Evolutionary conservation across 1,140 invertebrate genomes (phyloP), one percentile per base, ranked within the genome.

Genomic region (Drosophila setifemur): DNA sequence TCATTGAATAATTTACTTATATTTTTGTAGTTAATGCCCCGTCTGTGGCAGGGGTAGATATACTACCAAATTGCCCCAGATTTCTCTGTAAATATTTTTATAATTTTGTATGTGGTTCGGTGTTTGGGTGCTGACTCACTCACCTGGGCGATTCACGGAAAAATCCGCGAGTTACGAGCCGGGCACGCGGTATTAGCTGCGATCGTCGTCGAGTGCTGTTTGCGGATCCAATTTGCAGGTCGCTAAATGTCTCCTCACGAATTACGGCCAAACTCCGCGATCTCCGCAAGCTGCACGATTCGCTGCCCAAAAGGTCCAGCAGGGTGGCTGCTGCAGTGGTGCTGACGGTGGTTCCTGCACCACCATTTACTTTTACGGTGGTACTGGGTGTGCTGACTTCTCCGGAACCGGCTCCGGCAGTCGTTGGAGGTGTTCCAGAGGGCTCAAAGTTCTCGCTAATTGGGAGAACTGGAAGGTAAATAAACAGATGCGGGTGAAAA

Each of bases 221-320:
- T 71, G 93, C 93, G 23, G 88, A 85, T 67, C 91, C 91, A 67
- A 93, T 92, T 89, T 93, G 92, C 71, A 93, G 91, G 75, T 92
- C 93, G 55, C 92, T 93, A 87, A 93, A 94, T 43, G 94, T 93
- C 90, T 95, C 94, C 88, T 95, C 95, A 81, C 94, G 93, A 85
- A 95, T 95, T 33, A 95, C 94, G 35, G 95, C 95, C 73, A 95
- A 93, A 81, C 95, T 95, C 70, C 94, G 91, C 64, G 94, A 95
- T 33, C 95, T 92, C 25, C 95, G 92, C 76, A 96, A 90, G 66
- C 94, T 93, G 61, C 94, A 94, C 58, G 93, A 92, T 64, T 93
- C 92, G 60, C 72, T 89, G 63, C 79, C 83, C 69, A 89, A 78
- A 26, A 71, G 49, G 42, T 90, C 89, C 26, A 86, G 40, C 28